These are phyloP conservation scores for Stratiolaelaps scimitus DNA, from an alignment of 1,140 invertebrate species.

Conservation along the genomic window DNA sequence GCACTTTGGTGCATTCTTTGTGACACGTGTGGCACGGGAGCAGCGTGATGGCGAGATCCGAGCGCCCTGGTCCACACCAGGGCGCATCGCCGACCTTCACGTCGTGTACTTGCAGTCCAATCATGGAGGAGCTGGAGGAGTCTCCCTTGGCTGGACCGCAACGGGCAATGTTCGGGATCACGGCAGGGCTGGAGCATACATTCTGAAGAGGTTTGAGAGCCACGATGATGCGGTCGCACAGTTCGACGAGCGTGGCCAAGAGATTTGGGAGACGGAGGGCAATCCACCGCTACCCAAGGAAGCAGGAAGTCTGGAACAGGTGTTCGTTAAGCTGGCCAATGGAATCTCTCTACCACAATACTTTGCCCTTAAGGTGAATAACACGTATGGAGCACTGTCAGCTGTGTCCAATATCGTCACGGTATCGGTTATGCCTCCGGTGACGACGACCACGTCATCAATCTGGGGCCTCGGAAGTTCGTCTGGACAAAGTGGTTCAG, in stretches of 20 bases:
- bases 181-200: slow-evolving; percentile 1
- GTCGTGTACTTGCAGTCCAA: slow-evolving; percentile 27
- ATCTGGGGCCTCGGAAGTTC: too few relatives aligned
- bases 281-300: neutral
- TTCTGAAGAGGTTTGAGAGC: slow-evolving; percentile 6
- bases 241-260: slow-evolving; percentile 12
- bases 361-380: slow-evolving; percentile 24
- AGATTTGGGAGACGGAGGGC: slow-evolving; percentile 3
- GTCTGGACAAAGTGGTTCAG: too few relatives aligned
- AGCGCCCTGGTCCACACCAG: slow-evolving; percentile 3
- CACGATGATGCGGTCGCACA: neutral
- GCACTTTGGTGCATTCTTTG: slow-evolving; percentile 11
- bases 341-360: neutral
- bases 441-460: too few relatives aligned
- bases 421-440: slow-evolving; percentile 8
- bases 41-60: slow-evolving; percentile 7
- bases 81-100: slow-evolving; percentile 4
- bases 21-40: slow-evolving; percentile 9
- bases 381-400: slow-evolving; percentile 4
- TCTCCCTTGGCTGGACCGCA: slow-evolving; percentile 19
- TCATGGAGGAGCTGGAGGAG: slow-evolving; percentile 18
- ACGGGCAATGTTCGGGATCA: slow-evolving; percentile 21
- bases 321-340: slow-evolving; percentile 12
- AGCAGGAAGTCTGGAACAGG: slow-evolving; percentile 7
- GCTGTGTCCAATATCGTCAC: slow-evolving; percentile 3